Evolutionary conservation across 2,888 invertebrate genomes (phyloP).

Genomic region (Furcula furcula): DNA sequence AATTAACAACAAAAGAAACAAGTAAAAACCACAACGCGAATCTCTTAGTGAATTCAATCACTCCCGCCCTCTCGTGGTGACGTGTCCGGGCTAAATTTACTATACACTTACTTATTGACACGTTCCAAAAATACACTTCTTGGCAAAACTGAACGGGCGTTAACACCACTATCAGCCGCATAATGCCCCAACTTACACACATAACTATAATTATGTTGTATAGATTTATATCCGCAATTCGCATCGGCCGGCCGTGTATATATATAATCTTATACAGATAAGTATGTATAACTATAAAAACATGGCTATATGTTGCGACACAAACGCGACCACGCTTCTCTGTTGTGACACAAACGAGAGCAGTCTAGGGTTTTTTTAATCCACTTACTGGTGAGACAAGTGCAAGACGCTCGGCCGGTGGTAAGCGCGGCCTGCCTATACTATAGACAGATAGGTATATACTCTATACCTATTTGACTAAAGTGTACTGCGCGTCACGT

Average conservation of each 20-base stretch:
- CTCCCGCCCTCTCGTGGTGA: constrained; percentile 61
- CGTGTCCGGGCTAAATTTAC: constrained; percentile 77
- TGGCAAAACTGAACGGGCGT: constrained; percentile 81
- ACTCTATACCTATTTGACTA: no score
- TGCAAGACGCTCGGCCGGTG: no score
- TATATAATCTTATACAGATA: no score
- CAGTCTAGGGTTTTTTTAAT: no score
- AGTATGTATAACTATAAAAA: no score
- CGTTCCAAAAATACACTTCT: constrained; percentile 79
- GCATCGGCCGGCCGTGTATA: constrained; percentile 21
- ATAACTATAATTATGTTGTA: constrained; percentile 31
- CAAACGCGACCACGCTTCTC: no score
- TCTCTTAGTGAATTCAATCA: constrained; percentile 61
- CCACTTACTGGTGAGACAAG: no score
- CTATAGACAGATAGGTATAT: no score
- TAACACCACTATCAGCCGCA: constrained; percentile 78
- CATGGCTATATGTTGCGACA: no score
- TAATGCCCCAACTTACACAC: constrained; percentile 62
- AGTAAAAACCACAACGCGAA: constrained; percentile 32
- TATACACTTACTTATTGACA: constrained; percentile 80
- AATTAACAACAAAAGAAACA: constrained; percentile 35
- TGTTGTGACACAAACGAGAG: no score
- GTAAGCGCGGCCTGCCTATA: no score
- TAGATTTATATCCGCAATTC: constrained; percentile 38
- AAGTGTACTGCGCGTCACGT: no score